phyloP scores from a whole-genome alignment of 2,113 vertebrate species.

The Rhinolophus sinicus region DNA sequence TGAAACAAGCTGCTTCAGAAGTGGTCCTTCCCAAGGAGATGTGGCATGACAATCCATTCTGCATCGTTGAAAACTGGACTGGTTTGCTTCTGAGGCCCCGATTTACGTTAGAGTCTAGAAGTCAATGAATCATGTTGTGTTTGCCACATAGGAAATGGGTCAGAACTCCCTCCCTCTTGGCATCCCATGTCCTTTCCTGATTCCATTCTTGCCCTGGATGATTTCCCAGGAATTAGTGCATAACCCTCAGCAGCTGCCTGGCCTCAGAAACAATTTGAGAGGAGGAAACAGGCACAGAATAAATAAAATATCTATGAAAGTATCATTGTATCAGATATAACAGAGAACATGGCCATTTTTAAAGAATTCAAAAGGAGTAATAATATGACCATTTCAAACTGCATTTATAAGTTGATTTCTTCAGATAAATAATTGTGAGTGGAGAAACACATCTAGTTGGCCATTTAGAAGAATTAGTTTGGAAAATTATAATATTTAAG shows the following conservation, averaged over 20 bases:
- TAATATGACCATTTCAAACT: background rate
- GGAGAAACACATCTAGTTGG: background rate
- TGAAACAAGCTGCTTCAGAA: background rate
- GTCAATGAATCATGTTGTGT: background rate
- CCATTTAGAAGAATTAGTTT: background rate
- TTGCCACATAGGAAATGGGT: conserved; percentile 14
- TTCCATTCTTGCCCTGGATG: conserved; percentile 49
- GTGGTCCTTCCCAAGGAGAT: background rate
- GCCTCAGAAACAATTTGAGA: background rate
- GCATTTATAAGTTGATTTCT: background rate
- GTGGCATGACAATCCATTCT: background rate
- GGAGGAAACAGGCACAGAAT: background rate
- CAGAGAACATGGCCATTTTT: background rate
- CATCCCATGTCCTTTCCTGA: conserved; percentile 42
- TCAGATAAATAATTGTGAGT: background rate
- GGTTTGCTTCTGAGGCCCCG: background rate
- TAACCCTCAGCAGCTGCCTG: conserved; percentile 64
- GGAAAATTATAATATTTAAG: background rate
- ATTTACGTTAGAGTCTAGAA: background rate
- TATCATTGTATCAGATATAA: background rate
- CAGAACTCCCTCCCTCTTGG: conserved; percentile 40
- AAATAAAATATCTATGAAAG: conserved; percentile 36
- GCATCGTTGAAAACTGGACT: background rate
- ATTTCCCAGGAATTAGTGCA: conserved; percentile 51
- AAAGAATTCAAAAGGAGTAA: background rate